Base-by-base conservation (phyloP, 2,113 vertebrate species). In the Choloepus hoffmanni region DNA sequence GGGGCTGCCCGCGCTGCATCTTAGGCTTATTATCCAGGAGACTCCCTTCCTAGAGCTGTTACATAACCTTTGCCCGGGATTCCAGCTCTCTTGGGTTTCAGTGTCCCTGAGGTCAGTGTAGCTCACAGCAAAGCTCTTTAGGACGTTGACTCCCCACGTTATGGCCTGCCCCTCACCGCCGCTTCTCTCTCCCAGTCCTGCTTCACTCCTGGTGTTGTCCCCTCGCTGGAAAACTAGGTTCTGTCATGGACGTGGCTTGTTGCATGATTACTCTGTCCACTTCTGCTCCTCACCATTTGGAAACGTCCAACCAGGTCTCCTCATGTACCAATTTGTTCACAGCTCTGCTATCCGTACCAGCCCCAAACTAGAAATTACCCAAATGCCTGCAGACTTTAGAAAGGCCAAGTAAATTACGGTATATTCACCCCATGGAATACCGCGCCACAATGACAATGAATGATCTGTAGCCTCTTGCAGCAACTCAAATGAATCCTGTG, bases 401-500 rank as follows among this genome's bases (percentile, higher is more conserved):
- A 40, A 18, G n/a, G 40, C 3, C 28, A 24, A 30, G 28, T 68
- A 7, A 1, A 24, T 26, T 30, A 28, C 43, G 40, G 62, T 13
- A 26, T 28, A 10, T 55, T n/a, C 19, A 63, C 53, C 1, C 50
- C 2, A 9, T 10, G 53, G 40, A 48, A 60, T 26, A 3, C 23
- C 14, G 16, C 28, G 45, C 28, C 63, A 43, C 15, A 26, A 24
- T 26, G 65, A 65, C 73, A 28, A 26, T 40, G 74, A 72, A 19
- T 21, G 8, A 0, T n/a, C 28, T 55, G 23, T 8, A 73, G 0
- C 23, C 9, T 4, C 12, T 2, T 53, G 53, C 65, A 23, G 1
- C 4, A n/a, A 19, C 67, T 12, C 18, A 28, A 62, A 28, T 2
- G 50, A 33, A n/a, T 68, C 26, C 62, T 2, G 0, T 3, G 63